Base-by-base conservation (phyloP, 2,113 vertebrate genomes). In the Dryoscopus gambensis region DNA sequence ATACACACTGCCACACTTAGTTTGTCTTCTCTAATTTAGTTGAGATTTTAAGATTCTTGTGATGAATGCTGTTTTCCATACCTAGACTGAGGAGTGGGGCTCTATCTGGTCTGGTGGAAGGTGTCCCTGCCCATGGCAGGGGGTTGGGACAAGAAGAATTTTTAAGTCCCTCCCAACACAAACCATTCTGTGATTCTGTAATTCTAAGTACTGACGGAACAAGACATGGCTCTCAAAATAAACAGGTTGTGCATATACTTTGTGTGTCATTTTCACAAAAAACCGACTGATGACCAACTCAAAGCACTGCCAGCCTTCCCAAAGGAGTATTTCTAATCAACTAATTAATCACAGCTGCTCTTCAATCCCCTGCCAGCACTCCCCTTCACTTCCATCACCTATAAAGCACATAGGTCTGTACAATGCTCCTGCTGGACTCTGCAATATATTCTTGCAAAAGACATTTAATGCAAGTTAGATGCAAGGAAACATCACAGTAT, bases 1-100 rank as follows among this genome's bases (percentile, higher is more conserved):
- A n/a, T 0, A 27, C 1, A 4, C 7, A 6, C 33, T n/a, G 22
- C 13, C 52, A 42, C 15, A 19, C 8, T 37, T 8, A 40, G 22
- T 33, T 17, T 55, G 23, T 52, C 53, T 49, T 42, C 22, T 30
- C 30, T 42, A 35, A 44, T 30, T 80, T 13, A 37, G 33, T 4
- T 56, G 18, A n/a, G 19, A 62, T 11, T 22, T 31, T 47, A 31
- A 84, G 22, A 55, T 31, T 37, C 33, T 42, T 39, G 15, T 18
- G 62, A 27, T 21, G 30, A 68, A 44, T 27, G 7, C 12, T 55
- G 27, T 21, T 71, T 46, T 27, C 5, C 3, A 5, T 0, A 39
- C 5, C 24, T 4, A 56, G 13, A 63, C 6, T 33, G 53, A 52
- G 27, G 47, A 83, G 40, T 11, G 30, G 8, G 17, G 24, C 40